Base-by-base conservation (phyloP, 2,113 vertebrate genomes). In the Turdus rufiventris region DNA sequence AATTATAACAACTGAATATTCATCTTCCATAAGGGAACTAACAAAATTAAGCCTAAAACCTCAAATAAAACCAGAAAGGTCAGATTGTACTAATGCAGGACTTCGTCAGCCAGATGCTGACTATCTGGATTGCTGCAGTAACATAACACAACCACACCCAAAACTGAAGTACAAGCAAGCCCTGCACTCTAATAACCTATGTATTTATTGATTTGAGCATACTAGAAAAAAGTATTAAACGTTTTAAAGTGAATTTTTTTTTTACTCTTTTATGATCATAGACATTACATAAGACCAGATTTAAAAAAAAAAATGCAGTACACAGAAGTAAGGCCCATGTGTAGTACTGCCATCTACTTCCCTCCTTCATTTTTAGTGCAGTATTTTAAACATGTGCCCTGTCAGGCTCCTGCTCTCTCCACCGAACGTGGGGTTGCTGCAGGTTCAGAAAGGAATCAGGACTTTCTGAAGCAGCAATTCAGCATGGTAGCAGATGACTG, bases 381-480 rank as follows among this genome's bases (percentile, higher is more conserved):
- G 36, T 33, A 15, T 70, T 84, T 42, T n/a, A 73, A 85, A 57
- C 11, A 3, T 7, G 33, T 53, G 47, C 36, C 54, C 83, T 85
- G 66, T 18, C 60, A 91, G 61, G 47, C 48, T 61, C 31, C 28
- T 68, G 60, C 54, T 38, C 63, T 75, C 67, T 42, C 51, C 56
- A 83, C 74, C 84, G 57, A 61, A 38, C 0, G 0, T 93, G 91
- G 78, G 68, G 16, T 12, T 19, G 33, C 28, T 63, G 81, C 93
- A 89, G 75, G 28, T 38, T 50, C 43, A 43, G 63, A 66, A 72
- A 76, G 42, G 57, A 90, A 34, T 75, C 47, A 38, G 0, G 1
- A n/a, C 28, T 87, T 79, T 95, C n/a, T 89, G n/a, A 85, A 88
- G 88, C 5, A 72, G 51, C 48, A 72, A 33, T 88, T 89, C 95